Evolutionary conservation across 2,113 vertebrate genomes (phyloP).

Genomic region (Sceloporus undulatus): DNA sequence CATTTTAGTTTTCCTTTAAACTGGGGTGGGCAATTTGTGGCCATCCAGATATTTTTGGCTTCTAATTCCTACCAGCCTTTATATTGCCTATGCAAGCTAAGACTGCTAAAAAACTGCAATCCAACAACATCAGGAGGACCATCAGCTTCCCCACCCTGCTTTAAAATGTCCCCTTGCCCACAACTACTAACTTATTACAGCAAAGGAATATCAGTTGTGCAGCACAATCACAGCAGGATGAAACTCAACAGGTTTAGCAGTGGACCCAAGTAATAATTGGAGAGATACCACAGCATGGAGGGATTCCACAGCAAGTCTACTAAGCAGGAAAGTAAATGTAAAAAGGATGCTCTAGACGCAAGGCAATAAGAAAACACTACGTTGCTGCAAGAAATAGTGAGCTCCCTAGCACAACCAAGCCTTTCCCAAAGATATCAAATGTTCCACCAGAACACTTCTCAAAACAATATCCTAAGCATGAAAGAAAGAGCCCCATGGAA

Average conservation of each 20-base stretch:
- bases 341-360: neutral
- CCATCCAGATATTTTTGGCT: neutral
- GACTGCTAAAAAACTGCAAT: neutral
- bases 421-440: neutral
- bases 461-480: neutral
- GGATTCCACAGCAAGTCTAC: neutral
- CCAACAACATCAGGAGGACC: too few species aligned
- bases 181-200: neutral
- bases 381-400: neutral
- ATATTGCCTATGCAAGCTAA: neutral
- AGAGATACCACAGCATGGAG: neutral
- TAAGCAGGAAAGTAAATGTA: neutral
- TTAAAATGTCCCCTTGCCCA: neutral
- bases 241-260: neutral
- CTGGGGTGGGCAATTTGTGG: neutral
- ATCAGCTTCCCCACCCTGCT: neutral
- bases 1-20: neutral
- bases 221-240: too few species aligned
- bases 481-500: constrained; percentile 4
- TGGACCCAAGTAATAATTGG: neutral
- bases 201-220: neutral
- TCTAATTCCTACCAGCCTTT: neutral
- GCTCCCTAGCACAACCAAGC: neutral
- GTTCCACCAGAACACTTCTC: neutral
- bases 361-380: neutral